Evolutionary conservation across 2,797 vertebrate species (phyloP), one percentile per base, ranked within the genome.

Genomic region (Lutjanus campechanus): DNA sequence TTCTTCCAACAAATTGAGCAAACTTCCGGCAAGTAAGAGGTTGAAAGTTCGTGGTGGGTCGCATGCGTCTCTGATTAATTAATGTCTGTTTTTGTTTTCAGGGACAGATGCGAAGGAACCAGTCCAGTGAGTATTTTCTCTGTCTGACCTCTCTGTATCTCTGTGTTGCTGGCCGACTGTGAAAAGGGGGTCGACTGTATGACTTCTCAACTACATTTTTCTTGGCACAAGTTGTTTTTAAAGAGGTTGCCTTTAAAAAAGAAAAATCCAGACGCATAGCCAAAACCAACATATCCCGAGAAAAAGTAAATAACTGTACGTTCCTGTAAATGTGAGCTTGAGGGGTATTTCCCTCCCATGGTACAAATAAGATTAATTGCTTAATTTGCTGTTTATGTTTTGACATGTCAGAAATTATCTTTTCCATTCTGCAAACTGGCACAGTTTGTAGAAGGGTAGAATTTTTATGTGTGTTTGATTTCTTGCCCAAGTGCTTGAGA

Each of bases 91-190:
- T 83, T 86, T 89, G 93, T 83, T 88, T 91, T 87, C 92, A 99
- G 98, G 97, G 96, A 87, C 97, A 97, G 92, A 96, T 97, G 92
- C 97, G 96, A 92, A 96, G 95, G 92, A 99, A 98, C 94, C 96
- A 96, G 79, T 97, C 98, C 92, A 98, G 98, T 99, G 96, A 99
- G 98, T 98, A 89, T 95, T 93, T 85, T 78, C 79, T 74, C 69
- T 63, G 53, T 66, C 73, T 75, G 81, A 84, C 76, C 81, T 86
- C 74, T 81, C 56, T 83, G 47, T 82, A 17, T 86, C 68, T 82
- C 58, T 73, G 69, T 84, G 77, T 85, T 77, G 75, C 78, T 79
- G 66, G 81, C 74, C 64, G 77, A 72, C 79, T 88, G 71, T 88
- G 56, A 87, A 81, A 41, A 19, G 72, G 44, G 20, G 68, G 69